Evolutionary conservation across 2,797 vertebrate species (phyloP).

Genomic region (Pseudomugil tenellus): DNA sequence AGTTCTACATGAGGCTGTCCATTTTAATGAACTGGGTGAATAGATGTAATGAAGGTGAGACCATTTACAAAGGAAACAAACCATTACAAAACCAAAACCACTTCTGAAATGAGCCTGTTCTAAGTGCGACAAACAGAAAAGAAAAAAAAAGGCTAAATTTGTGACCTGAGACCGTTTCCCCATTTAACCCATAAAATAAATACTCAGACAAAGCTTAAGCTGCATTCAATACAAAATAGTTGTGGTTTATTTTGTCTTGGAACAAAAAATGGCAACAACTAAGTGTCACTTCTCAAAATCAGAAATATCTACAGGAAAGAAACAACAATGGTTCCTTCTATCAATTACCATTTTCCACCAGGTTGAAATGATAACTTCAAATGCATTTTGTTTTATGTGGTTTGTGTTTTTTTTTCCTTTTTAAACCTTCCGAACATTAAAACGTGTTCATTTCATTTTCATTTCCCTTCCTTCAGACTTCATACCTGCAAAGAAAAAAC

Average conservation of each 20-base stretch:
- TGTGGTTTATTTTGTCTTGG: slow-evolving; percentile 82
- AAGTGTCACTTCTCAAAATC: slow-evolving; percentile 80
- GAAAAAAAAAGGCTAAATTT: background rate
- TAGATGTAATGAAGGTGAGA: background rate
- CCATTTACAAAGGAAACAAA: background rate
- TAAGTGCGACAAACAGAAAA: too few relatives aligned
- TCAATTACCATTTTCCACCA: slow-evolving; percentile 63
- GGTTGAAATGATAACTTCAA: slow-evolving; percentile 71
- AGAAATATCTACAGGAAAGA: slow-evolving; percentile 79
- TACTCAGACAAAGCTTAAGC: slow-evolving; percentile 38
- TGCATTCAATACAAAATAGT: slow-evolving; percentile 82
- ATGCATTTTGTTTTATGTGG: slow-evolving; percentile 59
- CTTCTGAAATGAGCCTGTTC: too few relatives aligned
- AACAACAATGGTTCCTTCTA: slow-evolving; percentile 71
- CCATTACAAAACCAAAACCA: too few relatives aligned
- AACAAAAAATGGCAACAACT: slow-evolving; percentile 83
- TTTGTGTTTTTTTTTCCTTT: slow-evolving; percentile 52
- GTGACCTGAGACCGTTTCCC: background rate
- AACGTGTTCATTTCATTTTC: slow-evolving; percentile 81
- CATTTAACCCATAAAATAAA: slow-evolving; percentile 30
- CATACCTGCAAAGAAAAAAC: slow-evolving; percentile 71
- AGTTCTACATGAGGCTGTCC: background rate
- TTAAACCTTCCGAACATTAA: slow-evolving; percentile 79
- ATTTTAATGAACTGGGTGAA: background rate
- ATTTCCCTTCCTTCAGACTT: slow-evolving; percentile 71